Conservation (phyloP, 2,113 vertebrate genomes). For the Pipa parva region DNA sequence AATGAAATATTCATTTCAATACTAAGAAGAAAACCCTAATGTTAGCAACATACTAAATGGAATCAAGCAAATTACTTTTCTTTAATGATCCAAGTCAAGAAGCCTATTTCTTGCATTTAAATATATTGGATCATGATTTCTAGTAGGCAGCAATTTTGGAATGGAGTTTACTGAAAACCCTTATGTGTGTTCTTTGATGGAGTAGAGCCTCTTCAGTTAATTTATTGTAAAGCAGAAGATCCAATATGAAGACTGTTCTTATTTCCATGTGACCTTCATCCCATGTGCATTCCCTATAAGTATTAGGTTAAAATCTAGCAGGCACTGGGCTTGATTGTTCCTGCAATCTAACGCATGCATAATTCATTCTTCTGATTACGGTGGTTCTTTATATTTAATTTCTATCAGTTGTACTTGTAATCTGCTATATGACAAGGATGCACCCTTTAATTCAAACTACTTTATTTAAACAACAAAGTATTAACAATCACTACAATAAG, state of each 20-base stretch:
- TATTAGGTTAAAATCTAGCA: conserved; percentile 6
- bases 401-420: conserved; percentile 21
- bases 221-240: conserved; percentile 25
- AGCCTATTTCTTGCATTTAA: neutral
- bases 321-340: conserved; percentile 20
- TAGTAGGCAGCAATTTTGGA: neutral
- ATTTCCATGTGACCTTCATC: conserved; percentile 25
- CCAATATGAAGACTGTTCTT: conserved; percentile 15
- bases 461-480: neutral
- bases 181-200: conserved; percentile 6
- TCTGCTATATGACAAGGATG: neutral
- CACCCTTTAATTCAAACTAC: neutral
- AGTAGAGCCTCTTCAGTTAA: conserved; percentile 21
- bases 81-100: no score
- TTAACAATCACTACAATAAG: neutral
- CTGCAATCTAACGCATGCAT: conserved; percentile 29
- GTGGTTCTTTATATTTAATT: conserved; percentile 9
- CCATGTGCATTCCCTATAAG: conserved; percentile 24
- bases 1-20: no score
- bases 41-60: no score
- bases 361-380: conserved; percentile 36
- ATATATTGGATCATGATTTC: conserved; percentile 4
- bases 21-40: no score
- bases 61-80: no score
- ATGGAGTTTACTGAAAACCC: neutral